phyloP scores from a whole-genome alignment of 2,888 invertebrate genomes.

The Pristionchus maxplancki region DNA sequence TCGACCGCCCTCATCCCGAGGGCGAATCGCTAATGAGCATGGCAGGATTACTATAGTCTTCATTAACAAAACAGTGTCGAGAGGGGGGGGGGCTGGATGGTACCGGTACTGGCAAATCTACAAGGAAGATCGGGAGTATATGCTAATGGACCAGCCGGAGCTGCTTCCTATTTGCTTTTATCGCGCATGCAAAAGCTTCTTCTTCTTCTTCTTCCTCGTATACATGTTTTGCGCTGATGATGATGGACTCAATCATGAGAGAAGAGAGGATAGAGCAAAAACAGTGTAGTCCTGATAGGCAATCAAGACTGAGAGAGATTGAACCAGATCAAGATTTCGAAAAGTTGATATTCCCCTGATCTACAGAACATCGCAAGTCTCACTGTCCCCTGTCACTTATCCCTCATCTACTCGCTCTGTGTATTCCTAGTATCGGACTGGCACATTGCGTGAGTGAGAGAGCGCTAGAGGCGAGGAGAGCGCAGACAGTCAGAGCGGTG shows the following conservation, averaged over 20 bases:
- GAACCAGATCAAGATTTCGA: not conserved
- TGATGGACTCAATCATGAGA: not conserved
- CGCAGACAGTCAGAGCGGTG: not conserved
- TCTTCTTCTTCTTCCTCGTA: not conserved
- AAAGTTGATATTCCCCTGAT: not conserved
- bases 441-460: constrained; percentile 41
- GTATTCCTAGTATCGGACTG: constrained; percentile 30
- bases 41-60: constrained; percentile 39
- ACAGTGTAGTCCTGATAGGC: not conserved
- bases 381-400: constrained; percentile 29
- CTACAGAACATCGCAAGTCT: not conserved
- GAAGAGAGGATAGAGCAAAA: not conserved
- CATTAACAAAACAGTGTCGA: constrained; percentile 45
- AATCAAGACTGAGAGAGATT: not conserved
- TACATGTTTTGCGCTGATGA: not conserved
- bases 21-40: constrained; percentile 37
- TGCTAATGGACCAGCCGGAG: constrained; percentile 47
- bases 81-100: not conserved
- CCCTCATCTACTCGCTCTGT: constrained; percentile 38
- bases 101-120: constrained; percentile 40
- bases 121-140: not conserved
- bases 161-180: constrained; percentile 35
- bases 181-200: constrained; percentile 28
- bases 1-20: constrained; percentile 28
- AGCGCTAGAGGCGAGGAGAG: not conserved